Evolutionary conservation across 2,797 vertebrate species (phyloP).

Genomic region (Tapirus indicus): DNA sequence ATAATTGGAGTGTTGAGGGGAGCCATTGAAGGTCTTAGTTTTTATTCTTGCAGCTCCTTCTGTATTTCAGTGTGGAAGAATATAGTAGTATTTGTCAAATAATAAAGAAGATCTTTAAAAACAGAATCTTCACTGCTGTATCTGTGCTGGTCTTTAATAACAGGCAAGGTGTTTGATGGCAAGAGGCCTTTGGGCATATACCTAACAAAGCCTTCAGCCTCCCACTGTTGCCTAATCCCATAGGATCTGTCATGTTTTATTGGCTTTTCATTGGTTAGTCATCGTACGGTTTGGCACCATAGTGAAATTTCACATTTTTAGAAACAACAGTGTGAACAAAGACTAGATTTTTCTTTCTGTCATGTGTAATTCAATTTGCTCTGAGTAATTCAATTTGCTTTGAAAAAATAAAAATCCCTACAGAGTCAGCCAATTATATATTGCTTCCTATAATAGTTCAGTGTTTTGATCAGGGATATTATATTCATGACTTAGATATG

Average conservation of each 20-base stretch:
- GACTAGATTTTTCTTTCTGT: constrained; percentile 31
- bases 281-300: neutral
- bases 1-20: neutral
- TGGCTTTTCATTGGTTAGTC: constrained; percentile 52
- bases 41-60: constrained; percentile 17
- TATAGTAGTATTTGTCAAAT: constrained; percentile 1
- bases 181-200: constrained; percentile 6
- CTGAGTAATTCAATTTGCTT: neutral
- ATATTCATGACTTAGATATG: neutral
- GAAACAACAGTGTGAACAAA: constrained; percentile 66
- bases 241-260: constrained; percentile 46
- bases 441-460: neutral
- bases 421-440: neutral
- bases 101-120: constrained; percentile 4
- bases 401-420: neutral
- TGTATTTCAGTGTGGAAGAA: constrained; percentile 32
- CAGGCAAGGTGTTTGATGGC: neutral
- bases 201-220: constrained; percentile 15
- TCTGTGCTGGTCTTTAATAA: constrained; percentile 46
- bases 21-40: neutral
- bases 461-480: neutral
- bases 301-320: constrained; percentile 61
- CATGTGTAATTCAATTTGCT: neutral
- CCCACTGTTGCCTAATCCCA: neutral
- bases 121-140: neutral